Evolutionary conservation across 2,113 vertebrate species (phyloP).

Genomic region (Noctilio leporinus): DNA sequence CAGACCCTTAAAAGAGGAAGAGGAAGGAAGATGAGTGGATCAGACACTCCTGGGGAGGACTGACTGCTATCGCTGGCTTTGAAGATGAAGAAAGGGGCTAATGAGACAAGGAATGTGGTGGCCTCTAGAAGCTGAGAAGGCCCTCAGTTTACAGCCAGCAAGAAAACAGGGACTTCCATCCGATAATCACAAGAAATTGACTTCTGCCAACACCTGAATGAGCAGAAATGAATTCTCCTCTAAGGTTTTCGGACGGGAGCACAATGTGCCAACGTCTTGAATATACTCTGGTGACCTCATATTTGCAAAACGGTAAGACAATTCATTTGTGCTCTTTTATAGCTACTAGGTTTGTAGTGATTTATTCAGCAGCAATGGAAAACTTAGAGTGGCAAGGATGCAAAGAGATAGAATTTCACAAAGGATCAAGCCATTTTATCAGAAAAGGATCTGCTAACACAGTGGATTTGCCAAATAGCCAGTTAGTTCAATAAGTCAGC

Average conservation of each 20-base stretch:
- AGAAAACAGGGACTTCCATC: not conserved
- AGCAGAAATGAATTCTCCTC: not conserved
- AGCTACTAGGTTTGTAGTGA: not conserved
- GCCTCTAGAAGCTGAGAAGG: not conserved
- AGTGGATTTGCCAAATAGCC: not conserved
- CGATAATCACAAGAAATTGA: not conserved
- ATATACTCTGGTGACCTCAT: not conserved
- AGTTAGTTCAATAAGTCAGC: not conserved
- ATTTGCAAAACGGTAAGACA: not conserved
- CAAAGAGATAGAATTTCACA: not conserved
- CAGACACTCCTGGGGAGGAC: not conserved
- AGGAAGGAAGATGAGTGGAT: not conserved
- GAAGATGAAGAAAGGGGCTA: not conserved
- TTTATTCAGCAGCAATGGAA: not conserved
- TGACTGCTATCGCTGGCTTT: not conserved
- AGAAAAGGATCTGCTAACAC: not conserved
- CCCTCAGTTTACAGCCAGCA: not conserved
- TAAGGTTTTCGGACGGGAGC: not conserved
- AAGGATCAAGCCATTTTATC: not conserved
- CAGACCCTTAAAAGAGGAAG: not conserved
- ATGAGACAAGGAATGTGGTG: not conserved
- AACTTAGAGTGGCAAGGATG: not conserved
- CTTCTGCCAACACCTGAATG: not conserved
- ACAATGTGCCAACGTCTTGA: not conserved
- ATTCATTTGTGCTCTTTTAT: not conserved